Conservation (phyloP, 2,888 invertebrate species). For the Palloptera scutellata region DNA sequence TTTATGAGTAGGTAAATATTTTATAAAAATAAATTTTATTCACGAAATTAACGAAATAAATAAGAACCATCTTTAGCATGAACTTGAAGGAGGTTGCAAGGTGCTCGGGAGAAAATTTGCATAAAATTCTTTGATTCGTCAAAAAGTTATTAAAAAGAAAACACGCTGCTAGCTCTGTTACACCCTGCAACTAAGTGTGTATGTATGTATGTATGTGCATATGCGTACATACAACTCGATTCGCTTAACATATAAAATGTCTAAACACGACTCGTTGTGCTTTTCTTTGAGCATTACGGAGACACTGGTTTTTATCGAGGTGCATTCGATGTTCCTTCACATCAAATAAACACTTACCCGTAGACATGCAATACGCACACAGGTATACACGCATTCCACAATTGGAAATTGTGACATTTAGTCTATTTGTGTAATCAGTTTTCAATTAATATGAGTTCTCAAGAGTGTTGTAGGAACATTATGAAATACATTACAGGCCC, state of each 20-base stretch:
- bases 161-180: neutral
- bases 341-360: neutral
- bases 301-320: no score
- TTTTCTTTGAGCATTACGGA: no score
- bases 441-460: constrained; percentile 61
- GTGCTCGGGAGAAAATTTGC: no score
- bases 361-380: constrained; percentile 1
- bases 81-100: no score
- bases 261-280: constrained; percentile 8
- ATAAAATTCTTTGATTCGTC: no score
- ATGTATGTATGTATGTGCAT: neutral
- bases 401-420: constrained; percentile 59
- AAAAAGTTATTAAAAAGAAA: neutral
- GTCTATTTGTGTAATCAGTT: constrained; percentile 56
- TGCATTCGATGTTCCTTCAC: no score
- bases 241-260: neutral
- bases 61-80: no score
- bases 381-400: constrained; percentile 56
- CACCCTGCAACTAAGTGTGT: constrained; percentile 13
- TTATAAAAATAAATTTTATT: no score
- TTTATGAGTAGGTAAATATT: no score
- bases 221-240: neutral
- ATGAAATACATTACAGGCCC: constrained; percentile 16
- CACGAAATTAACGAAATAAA: no score
- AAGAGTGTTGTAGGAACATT: constrained; percentile 42